Evolutionary conservation across 2,888 invertebrate species (phyloP).

Genomic region (Danaus chrysippus): DNA sequence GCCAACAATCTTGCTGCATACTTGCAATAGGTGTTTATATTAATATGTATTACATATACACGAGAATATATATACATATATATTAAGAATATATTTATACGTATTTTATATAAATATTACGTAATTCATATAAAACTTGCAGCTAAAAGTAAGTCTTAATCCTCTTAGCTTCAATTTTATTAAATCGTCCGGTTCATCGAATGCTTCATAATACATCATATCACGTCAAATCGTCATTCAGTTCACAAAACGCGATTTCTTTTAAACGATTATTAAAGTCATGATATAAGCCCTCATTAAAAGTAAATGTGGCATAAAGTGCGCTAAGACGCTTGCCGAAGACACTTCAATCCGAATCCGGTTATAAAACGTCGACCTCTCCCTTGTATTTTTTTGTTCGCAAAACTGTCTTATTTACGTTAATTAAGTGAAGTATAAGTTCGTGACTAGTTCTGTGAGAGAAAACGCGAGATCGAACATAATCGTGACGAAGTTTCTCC

Average conservation of each 20-base stretch:
- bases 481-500: constrained; percentile 54
- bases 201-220: constrained; percentile 7
- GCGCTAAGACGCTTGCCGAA: constrained; percentile 49
- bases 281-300: constrained; percentile 50
- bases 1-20: constrained; percentile 19
- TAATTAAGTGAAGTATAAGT: constrained; percentile 79
- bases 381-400: constrained; percentile 61
- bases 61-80: too few species aligned
- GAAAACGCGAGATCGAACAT: constrained; percentile 32
- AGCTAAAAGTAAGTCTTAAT: too few species aligned
- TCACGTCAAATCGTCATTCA: constrained; percentile 22
- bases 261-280: constrained; percentile 33
- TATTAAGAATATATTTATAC: too few species aligned
- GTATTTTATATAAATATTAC: too few species aligned
- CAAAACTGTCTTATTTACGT: constrained; percentile 76
- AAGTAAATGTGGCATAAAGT: constrained; percentile 66
- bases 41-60: too few species aligned
- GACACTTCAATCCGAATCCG: constrained; percentile 57
- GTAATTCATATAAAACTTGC: too few species aligned
- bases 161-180: too few species aligned
- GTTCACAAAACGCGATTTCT: constrained; percentile 22
- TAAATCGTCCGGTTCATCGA: too few species aligned
- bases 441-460: constrained; percentile 75
- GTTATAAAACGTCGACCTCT: constrained; percentile 62
- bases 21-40: too few species aligned